Evolutionary conservation across 1,140 invertebrate species (phyloP).

Genomic region (Drosophila obscura): DNA sequence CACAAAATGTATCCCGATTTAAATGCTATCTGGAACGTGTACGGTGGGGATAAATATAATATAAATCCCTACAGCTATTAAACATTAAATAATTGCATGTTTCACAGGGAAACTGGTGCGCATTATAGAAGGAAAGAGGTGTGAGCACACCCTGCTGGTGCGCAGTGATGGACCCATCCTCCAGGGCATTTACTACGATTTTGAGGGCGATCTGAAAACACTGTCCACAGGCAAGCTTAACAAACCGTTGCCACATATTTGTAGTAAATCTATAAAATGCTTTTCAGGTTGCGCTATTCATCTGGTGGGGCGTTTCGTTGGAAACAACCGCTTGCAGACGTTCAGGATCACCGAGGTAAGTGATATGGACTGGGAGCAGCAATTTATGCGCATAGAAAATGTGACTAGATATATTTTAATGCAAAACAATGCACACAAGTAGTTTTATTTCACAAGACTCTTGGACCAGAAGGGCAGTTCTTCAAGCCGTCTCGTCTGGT

Average conservation of each 20-base stretch:
- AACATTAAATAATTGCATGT: neutral
- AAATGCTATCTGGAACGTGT: constrained; percentile 73
- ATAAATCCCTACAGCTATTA: neutral
- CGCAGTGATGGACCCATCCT: constrained; percentile 69
- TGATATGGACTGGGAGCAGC: constrained; percentile 33
- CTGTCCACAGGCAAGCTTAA: constrained; percentile 36
- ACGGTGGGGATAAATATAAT: constrained; percentile 46
- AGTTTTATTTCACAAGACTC: neutral
- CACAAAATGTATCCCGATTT: constrained; percentile 57
- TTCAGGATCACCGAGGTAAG: constrained; percentile 56
- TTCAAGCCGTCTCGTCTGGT: no score
- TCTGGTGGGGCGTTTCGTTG: constrained; percentile 62
- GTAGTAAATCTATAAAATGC: neutral
- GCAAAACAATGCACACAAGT: constrained; percentile 54
- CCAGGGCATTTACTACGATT: constrained; percentile 72
- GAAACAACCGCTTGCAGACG: constrained; percentile 61
- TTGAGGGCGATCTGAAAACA: constrained; percentile 38
- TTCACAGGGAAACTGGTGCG: constrained; percentile 64
- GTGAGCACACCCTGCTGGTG: constrained; percentile 59
- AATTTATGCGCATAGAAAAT: constrained; percentile 67
- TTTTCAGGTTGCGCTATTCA: constrained; percentile 59
- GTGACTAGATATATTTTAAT: constrained; percentile 59
- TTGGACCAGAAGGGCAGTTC: no score
- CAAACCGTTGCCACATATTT: neutral
- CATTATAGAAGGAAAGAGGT: constrained; percentile 62